phyloP scores from a whole-genome alignment of 2,888 invertebrate genomes.

The Cantharis flavilabris region DNA sequence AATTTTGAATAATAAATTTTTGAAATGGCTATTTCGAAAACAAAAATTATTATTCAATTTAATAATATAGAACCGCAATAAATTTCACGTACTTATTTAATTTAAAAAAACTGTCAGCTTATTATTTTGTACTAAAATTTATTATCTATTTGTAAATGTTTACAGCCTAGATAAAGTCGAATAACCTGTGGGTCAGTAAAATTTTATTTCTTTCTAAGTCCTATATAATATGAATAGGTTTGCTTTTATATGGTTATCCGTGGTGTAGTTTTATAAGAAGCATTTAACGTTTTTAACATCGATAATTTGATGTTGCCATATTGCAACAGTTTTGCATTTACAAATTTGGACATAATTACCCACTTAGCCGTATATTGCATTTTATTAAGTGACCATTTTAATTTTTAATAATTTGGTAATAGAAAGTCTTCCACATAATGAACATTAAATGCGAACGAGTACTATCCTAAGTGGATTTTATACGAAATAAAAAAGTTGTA shows the following conservation, averaged over 20 bases:
- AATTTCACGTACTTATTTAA: conserved; percentile 3
- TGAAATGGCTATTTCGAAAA: neutral
- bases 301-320: neutral
- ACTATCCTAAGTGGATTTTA: conserved; percentile 36
- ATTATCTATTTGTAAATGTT: conserved; percentile 29
- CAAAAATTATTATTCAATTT: neutral
- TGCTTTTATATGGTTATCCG: conserved; percentile 6
- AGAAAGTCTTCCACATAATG: neutral
- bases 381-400: neutral
- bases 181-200: conserved; percentile 20
- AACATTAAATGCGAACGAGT: conserved; percentile 16
- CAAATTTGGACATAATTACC: neutral
- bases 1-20: neutral
- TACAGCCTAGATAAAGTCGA: conserved; percentile 24
- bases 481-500: conserved; percentile 40
- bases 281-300: neutral
- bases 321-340: neutral
- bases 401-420: neutral
- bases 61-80: neutral
- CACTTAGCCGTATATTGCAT: neutral
- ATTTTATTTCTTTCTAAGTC: conserved; percentile 23
- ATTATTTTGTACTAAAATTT: conserved; percentile 27
- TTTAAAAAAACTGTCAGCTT: conserved; percentile 24
- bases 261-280: conserved; percentile 3
- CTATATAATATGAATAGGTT: conserved; percentile 18